phyloP scores from a whole-genome alignment of 2,888 invertebrate genomes.

The Xanthorhoe designata region DNA sequence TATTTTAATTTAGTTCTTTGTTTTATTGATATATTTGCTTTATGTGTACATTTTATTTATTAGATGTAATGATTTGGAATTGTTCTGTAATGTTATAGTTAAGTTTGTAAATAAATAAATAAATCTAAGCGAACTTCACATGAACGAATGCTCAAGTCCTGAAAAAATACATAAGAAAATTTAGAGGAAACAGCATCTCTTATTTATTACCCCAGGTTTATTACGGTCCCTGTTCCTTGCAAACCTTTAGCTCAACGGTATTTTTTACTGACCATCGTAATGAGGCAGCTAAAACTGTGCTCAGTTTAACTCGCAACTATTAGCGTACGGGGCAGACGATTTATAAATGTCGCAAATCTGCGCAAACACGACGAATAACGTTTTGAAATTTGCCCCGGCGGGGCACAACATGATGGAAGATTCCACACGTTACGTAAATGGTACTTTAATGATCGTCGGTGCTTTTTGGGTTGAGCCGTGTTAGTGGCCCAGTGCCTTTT shows the following conservation, averaged over 20 bases:
- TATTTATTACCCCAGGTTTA: not conserved
- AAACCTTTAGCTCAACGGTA: not conserved
- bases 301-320: conserved; percentile 49
- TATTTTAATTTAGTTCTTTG: too few species aligned
- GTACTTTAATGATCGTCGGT: not conserved
- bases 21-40: too few species aligned
- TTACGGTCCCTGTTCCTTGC: not conserved
- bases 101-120: too few species aligned
- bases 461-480: not conserved
- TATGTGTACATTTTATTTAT: too few species aligned
- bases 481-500: too few species aligned
- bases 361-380: conserved; percentile 67
- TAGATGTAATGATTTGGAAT: too few species aligned
- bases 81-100: too few species aligned
- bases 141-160: too few species aligned
- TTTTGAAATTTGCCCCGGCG: conserved; percentile 67
- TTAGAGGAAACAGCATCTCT: not conserved
- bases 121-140: too few species aligned
- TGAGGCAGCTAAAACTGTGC: conserved; percentile 59
- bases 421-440: conserved; percentile 70
- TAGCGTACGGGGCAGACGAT: conserved; percentile 59
- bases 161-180: not conserved
- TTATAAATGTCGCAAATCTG: conserved; percentile 70
- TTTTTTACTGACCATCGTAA: conserved; percentile 63
- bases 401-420: conserved; percentile 75